Evolutionary conservation across 1,140 invertebrate species (phyloP).

Genomic region (Vanessa atalanta): DNA sequence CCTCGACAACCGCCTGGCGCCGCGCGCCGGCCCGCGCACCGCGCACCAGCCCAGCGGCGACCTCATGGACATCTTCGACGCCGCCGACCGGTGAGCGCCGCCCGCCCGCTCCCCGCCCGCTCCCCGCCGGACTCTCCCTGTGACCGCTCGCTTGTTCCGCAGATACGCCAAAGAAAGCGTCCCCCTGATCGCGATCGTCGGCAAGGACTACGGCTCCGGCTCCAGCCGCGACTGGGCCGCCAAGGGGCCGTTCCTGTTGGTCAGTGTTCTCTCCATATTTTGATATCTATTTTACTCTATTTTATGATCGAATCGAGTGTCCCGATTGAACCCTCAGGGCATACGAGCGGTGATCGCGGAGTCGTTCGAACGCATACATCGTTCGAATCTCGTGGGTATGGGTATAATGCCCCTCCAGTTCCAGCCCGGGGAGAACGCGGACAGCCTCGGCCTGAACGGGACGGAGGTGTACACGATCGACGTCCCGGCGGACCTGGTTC

Average conservation of each 20-base stretch:
- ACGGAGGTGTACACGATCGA: conserved; percentile 90
- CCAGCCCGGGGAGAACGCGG: conserved; percentile 89
- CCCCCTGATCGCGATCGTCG: conserved; percentile 93
- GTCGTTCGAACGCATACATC: conserved; percentile 98
- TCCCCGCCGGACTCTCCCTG: too few species aligned
- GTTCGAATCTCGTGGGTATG: conserved; percentile 99
- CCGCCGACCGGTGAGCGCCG: conserved; percentile 89
- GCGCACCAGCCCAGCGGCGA: conserved; percentile 93
- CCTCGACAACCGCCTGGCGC: conserved; percentile 94
- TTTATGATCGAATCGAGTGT: too few species aligned
- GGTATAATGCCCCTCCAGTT: conserved; percentile 98
- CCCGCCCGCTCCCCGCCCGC: too few species aligned
- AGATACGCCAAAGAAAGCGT: conserved; percentile 82
- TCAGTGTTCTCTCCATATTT: too few species aligned
- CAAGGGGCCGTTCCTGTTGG: conserved; percentile 96
- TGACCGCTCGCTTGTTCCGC: conserved; percentile 8
- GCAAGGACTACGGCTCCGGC: conserved; percentile 98
- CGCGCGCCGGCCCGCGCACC: conserved; percentile 92
- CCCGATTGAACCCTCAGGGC: conserved; percentile 78
- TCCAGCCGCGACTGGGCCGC: conserved; percentile 99
- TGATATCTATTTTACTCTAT: too few species aligned
- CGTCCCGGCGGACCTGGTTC: conserved; percentile 86
- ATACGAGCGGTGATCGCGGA: conserved; percentile 97
- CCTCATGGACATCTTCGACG: conserved; percentile 97
- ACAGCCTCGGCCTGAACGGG: conserved; percentile 92